Percentiles rank a stretch among this genome's conserved stretches.
Conservation (phyloP, 2,797 vertebrate species). For the Linurgus olivaceus region DNA sequence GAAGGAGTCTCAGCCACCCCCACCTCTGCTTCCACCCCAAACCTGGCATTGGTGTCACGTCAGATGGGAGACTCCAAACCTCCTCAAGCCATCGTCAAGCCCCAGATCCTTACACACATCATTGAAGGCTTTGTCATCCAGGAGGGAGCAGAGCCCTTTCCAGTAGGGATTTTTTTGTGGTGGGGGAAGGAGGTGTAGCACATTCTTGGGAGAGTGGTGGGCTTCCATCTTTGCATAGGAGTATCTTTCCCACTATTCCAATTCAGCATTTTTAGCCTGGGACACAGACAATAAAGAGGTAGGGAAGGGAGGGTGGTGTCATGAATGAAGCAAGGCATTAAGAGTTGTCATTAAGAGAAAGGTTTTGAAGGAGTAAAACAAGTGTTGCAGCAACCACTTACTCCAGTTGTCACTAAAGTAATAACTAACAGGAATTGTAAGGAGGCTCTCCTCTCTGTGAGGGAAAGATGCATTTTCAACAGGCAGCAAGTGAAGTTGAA, state of each 20-base stretch:
- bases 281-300: neutral
- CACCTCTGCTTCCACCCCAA: slow-evolving; percentile 71
- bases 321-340: neutral
- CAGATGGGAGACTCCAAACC: slow-evolving; percentile 84
- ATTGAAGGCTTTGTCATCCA: slow-evolving; percentile 99
- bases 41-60: slow-evolving; percentile 80
- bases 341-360: neutral
- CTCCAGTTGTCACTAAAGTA: neutral
- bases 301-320: neutral
- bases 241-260: neutral
- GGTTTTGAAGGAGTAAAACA: neutral
- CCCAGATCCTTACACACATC: slow-evolving; percentile 97
- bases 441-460: neutral
- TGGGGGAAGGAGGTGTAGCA: neutral
- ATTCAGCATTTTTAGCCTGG: neutral
- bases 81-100: slow-evolving; percentile 97
- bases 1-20: slow-evolving; percentile 62
- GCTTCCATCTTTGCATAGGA: neutral
- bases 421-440: neutral
- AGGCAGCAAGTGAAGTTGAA: neutral
- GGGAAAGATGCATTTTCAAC: neutral
- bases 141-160: slow-evolving; percentile 98
- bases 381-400: neutral
- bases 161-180: slow-evolving; percentile 78
- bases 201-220: neutral